These are phyloP conservation scores for Nyctalus aviator DNA, from an alignment of 2,797 vertebrate genomes.

Conservation along the genomic window DNA sequence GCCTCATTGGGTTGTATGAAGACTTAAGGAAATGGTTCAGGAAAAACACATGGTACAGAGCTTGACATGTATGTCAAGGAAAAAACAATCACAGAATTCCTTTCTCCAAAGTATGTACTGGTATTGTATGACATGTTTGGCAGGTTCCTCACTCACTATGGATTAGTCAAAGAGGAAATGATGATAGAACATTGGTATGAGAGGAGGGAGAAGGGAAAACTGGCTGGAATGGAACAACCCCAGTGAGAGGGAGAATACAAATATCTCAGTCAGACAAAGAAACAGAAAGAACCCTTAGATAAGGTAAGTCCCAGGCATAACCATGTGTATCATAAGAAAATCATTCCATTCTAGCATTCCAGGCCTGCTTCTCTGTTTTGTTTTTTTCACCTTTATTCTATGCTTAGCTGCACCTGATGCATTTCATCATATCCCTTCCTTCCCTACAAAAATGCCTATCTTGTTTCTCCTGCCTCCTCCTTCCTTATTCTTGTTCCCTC, in stretches of 20 bases:
- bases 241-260: neutral
- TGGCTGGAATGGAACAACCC: neutral
- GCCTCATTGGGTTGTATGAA: neutral
- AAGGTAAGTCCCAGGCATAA: neutral
- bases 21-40: neutral
- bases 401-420: neutral
- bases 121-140: neutral
- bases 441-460: neutral
- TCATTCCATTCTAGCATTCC: neutral
- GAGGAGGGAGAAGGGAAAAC: slow-evolving; percentile 5
- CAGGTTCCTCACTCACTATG: neutral
- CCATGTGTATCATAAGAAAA: neutral
- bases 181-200: neutral
- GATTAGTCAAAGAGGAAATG: neutral
- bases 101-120: neutral
- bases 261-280: slow-evolving; percentile 34
- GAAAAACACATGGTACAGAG: neutral
- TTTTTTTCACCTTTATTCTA: neutral
- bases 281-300: neutral
- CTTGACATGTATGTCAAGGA: neutral
- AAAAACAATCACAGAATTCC: neutral
- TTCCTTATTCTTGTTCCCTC: neutral
- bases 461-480: neutral
- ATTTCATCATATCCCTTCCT: neutral
- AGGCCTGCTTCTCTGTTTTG: neutral